Conservation (phyloP, 2,888 invertebrate species). For the Acanthopleura granulata region DNA sequence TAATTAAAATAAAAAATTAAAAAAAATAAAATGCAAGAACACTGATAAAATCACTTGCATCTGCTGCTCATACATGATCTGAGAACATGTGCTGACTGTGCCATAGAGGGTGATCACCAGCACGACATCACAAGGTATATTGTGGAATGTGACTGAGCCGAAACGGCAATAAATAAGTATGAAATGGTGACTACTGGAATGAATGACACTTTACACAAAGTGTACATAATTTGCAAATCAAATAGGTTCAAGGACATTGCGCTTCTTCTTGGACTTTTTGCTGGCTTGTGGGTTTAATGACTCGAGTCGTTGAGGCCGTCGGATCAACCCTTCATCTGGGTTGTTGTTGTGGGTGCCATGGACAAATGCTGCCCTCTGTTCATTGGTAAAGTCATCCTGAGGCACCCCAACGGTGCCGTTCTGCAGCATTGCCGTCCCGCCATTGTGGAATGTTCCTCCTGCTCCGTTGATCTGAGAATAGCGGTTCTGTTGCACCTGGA, state of each 20-base stretch:
- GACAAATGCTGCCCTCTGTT: conserved; percentile 60
- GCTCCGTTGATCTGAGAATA: background rate
- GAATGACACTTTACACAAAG: no score
- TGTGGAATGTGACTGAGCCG: no score
- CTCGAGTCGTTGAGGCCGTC: conserved; percentile 70
- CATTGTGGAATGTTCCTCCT: background rate
- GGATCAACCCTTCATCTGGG: conserved; percentile 58
- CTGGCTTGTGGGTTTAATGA: conserved; percentile 66
- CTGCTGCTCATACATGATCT: no score
- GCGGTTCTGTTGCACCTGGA: background rate
- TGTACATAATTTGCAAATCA: conserved; percentile 19
- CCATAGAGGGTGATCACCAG: no score
- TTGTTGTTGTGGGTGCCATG: conserved; percentile 52
- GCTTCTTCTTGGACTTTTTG: conserved; percentile 51
- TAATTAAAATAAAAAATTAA: no score
- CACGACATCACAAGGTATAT: no score
- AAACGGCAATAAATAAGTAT: no score
- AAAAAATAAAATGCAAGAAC: no score
- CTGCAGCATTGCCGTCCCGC: conserved; percentile 72
- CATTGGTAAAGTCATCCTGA: conserved; percentile 47
- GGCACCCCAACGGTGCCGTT: conserved; percentile 69
- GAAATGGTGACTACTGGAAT: no score
- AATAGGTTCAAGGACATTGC: conserved; percentile 29
- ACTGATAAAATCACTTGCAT: no score
- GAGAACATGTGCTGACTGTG: no score